Conservation (phyloP, 2,113 vertebrate genomes). For the Bubalus kerabau region DNA sequence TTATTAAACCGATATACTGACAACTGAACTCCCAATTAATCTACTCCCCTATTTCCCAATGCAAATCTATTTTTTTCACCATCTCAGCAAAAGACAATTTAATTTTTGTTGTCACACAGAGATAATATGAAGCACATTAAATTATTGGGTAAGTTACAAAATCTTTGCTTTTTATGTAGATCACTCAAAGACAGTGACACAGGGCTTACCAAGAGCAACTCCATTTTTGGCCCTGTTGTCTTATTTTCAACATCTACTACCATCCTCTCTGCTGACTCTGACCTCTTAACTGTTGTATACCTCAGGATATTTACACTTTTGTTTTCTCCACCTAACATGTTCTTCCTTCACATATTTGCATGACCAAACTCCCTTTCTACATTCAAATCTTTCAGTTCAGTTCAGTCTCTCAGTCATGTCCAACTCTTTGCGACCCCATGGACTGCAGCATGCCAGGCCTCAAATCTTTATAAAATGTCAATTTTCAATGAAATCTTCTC, state of each 20-base stretch:
- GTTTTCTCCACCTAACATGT: neutral
- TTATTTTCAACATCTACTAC: neutral
- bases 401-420: neutral
- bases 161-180: neutral
- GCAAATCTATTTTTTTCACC: neutral
- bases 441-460: neutral
- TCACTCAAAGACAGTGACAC: neutral
- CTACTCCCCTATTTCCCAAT: accelerated
- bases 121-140: neutral
- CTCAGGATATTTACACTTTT: neutral
- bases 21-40: neutral
- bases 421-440: accelerated
- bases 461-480: neutral
- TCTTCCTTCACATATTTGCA: neutral
- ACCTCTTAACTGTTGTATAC: neutral
- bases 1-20: neutral
- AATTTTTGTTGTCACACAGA: neutral
- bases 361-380: neutral
- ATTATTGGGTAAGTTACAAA: neutral
- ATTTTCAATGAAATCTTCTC: neutral
- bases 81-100: neutral
- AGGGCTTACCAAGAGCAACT: neutral
- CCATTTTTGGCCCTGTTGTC: neutral
- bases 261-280: neutral
- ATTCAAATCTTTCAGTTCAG: neutral